phyloP scores from a whole-genome alignment of 2,113 vertebrate genomes.

The Tragelaphus strepsiceros region DNA sequence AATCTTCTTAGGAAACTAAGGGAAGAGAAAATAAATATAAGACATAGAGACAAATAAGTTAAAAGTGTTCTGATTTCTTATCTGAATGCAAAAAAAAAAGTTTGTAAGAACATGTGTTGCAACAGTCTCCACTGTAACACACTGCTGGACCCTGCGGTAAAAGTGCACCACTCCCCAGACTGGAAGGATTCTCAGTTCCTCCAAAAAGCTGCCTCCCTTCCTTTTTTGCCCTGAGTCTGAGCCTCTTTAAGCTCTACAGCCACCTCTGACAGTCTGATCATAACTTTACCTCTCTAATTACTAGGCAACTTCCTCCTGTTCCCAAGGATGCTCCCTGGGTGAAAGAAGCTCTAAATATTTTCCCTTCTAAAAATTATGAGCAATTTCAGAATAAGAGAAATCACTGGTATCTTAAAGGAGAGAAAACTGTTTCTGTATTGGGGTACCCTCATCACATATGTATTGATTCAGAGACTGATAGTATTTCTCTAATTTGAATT shows the following conservation, averaged over 20 bases:
- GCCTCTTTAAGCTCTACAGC: not conserved
- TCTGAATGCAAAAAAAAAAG: not conserved
- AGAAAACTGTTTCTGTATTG: not conserved
- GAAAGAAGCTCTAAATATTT: not conserved
- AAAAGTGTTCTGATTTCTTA: not conserved
- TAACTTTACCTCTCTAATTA: not conserved
- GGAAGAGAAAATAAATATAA: slow-evolving; percentile 5
- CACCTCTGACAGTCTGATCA: not conserved
- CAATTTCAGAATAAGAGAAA: not conserved
- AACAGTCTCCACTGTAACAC: no score
- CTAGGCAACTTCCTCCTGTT: not conserved
- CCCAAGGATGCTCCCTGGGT: not conserved
- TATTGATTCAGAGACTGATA: not conserved
- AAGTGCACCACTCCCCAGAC: not conserved
- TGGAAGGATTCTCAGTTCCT: not conserved
- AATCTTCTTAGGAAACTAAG: not conserved
- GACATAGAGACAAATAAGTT: not conserved
- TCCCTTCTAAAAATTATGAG: not conserved
- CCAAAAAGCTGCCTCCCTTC: not conserved
- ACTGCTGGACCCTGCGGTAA: not conserved
- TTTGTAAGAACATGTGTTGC: not conserved
- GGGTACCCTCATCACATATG: not conserved
- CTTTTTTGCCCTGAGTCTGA: not conserved
- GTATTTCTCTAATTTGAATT: not conserved
- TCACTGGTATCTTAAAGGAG: not conserved